Evolutionary conservation across 2,888 invertebrate genomes (phyloP), one percentile per base, ranked within the genome.

Genomic region (Saturnia japonica): DNA sequence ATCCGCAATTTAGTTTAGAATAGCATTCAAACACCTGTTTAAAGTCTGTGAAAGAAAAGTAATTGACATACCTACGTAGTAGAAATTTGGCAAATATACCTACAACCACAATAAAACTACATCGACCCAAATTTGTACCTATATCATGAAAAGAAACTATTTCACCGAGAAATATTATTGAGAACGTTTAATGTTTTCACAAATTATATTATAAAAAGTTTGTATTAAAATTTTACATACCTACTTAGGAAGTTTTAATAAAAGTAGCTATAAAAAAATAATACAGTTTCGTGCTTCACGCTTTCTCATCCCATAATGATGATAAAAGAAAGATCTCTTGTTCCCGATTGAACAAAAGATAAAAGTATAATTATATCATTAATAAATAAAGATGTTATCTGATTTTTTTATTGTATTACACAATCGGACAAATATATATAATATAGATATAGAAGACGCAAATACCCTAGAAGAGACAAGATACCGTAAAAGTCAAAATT

Each of bases 1-100:
- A 64, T 64, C 64, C 40, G 64, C 64, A 64, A 64, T 64, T 40
- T 40, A 64, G 64, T 64, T 62, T 64, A 64, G 64, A 64, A 64
- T 64, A 64, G 64, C 64, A 64, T 64, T 0, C n/a, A 19, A 64
- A 64, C 64, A 64, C 64, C 64, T 64, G 64, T 64, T 64, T 64
- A 64, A 64, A 64, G 40, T 64, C 64, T 64, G 64, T 64, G 40
- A 64, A 64, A 64, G 40, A 64, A 40, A 64, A 64, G 64, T 19
- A 64, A 64, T 62, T 64, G 64, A 64, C 62, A 62, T 62, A 64
- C 64, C 40, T 64, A 64, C n/a, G 34, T 62, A 34, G 62, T 62
- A 19, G 34, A 62, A 62, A 62, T 57, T 54, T 62, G 62, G 34
- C 62, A 34, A 62, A 62, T 34, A 34, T 8, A 34, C 34, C 34